Conservation (phyloP, 2,797 vertebrate genomes). For the Rhabdophis nuchalis region DNA sequence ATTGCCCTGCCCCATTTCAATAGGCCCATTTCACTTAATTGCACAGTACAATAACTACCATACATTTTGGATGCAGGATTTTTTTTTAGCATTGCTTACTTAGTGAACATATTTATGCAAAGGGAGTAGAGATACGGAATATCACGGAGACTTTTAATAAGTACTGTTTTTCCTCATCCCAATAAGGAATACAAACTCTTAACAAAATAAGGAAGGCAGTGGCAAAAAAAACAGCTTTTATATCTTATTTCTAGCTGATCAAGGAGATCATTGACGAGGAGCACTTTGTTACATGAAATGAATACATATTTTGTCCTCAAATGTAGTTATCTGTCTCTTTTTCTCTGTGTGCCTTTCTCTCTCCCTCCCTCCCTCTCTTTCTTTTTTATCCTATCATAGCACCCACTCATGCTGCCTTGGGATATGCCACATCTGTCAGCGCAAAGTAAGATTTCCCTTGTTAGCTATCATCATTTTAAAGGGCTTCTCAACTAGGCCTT, state of each 20-base stretch:
- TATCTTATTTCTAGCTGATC: neutral
- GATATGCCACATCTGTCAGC: slow-evolving; percentile 20
- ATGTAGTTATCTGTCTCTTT: neutral
- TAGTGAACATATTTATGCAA: neutral
- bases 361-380: neutral
- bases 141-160: neutral
- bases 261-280: neutral
- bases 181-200: neutral
- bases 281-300: neutral
- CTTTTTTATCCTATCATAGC: neutral
- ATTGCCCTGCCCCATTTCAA: neutral
- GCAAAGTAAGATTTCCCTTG: slow-evolving; percentile 3
- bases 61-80: neutral
- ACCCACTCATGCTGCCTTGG: slow-evolving; percentile 12
- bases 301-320: neutral
- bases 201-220: neutral
- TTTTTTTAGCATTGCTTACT: neutral
- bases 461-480: slow-evolving; percentile 20
- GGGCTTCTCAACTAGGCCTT: slow-evolving; percentile 1
- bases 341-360: neutral
- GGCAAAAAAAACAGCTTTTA: neutral
- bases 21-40: neutral
- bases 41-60: neutral
- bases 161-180: neutral
- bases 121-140: neutral